Evolutionary conservation across 2,797 vertebrate genomes (phyloP).

Genomic region (Pogonophryne albipinna): DNA sequence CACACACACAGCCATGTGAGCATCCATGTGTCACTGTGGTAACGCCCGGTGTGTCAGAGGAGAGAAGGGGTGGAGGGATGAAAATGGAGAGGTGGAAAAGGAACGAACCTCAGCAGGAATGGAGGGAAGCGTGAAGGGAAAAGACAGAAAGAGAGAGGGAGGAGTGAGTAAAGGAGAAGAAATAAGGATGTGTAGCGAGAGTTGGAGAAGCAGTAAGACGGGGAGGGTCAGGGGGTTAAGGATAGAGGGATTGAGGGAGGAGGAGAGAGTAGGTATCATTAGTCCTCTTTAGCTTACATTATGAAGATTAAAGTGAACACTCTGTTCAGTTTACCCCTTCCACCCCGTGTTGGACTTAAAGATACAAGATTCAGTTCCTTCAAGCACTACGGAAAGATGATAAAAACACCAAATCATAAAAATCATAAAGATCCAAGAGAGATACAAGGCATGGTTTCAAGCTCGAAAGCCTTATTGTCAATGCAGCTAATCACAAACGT

Average conservation of each 20-base stretch:
- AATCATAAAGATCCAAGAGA: neutral
- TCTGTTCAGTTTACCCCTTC: conserved; percentile 77
- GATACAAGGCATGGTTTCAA: neutral
- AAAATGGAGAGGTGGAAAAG: conserved; percentile 21
- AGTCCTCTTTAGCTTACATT: conserved; percentile 76
- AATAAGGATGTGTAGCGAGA: neutral
- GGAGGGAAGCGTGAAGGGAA: conserved; percentile 12
- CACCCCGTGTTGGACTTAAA: neutral
- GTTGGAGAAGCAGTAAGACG: conserved; percentile 17
- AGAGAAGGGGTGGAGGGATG: conserved; percentile 52
- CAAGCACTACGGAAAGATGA: neutral
- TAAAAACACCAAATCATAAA: neutral
- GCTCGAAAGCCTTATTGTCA: neutral
- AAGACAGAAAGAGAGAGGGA: conserved; percentile 8
- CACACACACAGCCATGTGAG: conserved; percentile 19
- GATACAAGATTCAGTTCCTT: neutral
- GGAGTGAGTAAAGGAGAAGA: conserved; percentile 3
- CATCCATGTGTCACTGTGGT: conserved; percentile 88
- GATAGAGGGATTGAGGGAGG: conserved; percentile 51
- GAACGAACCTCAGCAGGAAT: neutral
- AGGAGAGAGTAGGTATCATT: conserved; percentile 60
- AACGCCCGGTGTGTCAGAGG: conserved; percentile 81
- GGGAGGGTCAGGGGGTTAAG: conserved; percentile 55
- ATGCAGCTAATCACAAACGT: neutral
- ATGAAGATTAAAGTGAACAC: conserved; percentile 88